Evolutionary conservation across 2,888 invertebrate species (phyloP).

Genomic region (Nysson spinosus): DNA sequence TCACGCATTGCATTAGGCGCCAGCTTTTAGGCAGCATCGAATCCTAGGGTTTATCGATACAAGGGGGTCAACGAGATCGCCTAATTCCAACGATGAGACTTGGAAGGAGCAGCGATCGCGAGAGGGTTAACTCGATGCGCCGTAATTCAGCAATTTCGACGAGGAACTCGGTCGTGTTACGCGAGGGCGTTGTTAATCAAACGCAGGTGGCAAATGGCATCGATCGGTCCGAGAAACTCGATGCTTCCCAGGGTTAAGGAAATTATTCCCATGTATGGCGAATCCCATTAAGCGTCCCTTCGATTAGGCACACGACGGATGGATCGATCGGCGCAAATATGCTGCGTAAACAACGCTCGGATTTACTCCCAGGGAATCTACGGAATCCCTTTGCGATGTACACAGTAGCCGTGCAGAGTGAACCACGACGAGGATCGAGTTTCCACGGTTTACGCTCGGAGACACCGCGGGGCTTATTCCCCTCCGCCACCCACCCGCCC

Average conservation of each 20-base stretch:
- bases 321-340: constrained; percentile 62
- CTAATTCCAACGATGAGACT: neutral
- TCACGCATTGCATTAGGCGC: too few relatives aligned
- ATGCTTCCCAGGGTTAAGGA: constrained; percentile 57
- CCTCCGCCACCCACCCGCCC: neutral
- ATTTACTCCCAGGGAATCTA: constrained; percentile 50
- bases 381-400: constrained; percentile 50
- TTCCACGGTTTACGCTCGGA: neutral
- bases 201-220: constrained; percentile 63
- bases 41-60: neutral
- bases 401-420: neutral
- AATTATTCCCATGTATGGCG: constrained; percentile 63
- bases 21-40: too few relatives aligned
- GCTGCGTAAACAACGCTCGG: constrained; percentile 58
- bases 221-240: constrained; percentile 50
- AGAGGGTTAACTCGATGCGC: neutral
- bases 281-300: constrained; percentile 61
- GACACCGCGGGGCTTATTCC: neutral
- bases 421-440: constrained; percentile 7
- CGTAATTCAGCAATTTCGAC: constrained; percentile 48
- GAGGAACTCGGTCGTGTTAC: constrained; percentile 30
- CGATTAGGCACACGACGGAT: constrained; percentile 55
- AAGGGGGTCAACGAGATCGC: neutral
- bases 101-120: neutral
- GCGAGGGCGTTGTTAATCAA: constrained; percentile 57